These are phyloP conservation scores for Riparia riparia DNA, from an alignment of 2,113 vertebrate species.

Conservation along the genomic window DNA sequence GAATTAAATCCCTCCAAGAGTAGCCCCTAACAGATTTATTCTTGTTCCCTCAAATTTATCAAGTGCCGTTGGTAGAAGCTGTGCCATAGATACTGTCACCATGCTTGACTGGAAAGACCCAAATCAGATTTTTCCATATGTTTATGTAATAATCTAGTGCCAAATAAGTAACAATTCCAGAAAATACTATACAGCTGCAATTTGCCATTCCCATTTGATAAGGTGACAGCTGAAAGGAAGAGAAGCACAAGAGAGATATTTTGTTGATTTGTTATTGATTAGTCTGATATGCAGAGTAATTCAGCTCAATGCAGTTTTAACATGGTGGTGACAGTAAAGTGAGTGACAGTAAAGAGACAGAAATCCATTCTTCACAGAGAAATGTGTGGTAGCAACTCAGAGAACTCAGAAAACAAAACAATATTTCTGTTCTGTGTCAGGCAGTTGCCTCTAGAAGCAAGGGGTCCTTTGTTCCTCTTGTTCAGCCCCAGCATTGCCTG, in stretches of 20 bases:
- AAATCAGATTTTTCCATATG: background rate
- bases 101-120: background rate
- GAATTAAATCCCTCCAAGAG: background rate
- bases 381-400: background rate
- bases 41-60: background rate
- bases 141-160: background rate
- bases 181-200: background rate
- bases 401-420: background rate
- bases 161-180: background rate
- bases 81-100: background rate
- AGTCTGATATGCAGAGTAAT: background rate
- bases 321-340: background rate
- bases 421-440: background rate
- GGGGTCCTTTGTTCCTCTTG: background rate
- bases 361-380: background rate
- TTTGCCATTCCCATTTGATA: background rate
- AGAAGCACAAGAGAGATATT: background rate
- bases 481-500: accelerated
- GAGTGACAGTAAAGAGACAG: background rate
- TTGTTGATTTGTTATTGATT: background rate
- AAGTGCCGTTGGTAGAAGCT: background rate
- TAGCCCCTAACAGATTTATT: background rate
- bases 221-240: background rate
- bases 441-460: background rate
- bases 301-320: background rate